A percentile compares a stretch with the other conserved stretches of the same genome.
phyloP scores from a whole-genome alignment of 2,797 vertebrate genomes.

The Serranus cabrilla region DNA sequence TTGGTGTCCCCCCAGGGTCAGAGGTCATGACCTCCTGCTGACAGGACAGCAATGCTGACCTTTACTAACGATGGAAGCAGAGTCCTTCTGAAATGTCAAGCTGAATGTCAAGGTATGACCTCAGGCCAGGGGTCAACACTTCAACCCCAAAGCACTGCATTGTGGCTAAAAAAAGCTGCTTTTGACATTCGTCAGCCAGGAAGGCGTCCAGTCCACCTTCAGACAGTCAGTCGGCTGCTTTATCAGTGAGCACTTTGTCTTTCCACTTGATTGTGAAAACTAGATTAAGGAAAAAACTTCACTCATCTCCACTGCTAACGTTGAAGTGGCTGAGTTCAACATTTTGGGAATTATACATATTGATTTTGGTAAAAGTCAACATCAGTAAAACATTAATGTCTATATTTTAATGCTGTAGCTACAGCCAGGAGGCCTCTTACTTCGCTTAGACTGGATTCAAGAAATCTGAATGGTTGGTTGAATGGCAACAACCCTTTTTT shows the following conservation, averaged over 20 bases:
- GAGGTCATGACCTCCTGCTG: slow-evolving; percentile 58
- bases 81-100: slow-evolving; percentile 79
- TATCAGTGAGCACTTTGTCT: background rate
- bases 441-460: no score
- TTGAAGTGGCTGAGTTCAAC: background rate
- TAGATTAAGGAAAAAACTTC: background rate
- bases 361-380: no score
- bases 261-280: slow-evolving; percentile 5
- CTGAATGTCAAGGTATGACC: slow-evolving; percentile 78
- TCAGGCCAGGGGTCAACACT: slow-evolving; percentile 42
- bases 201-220: slow-evolving; percentile 6
- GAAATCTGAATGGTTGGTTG: no score
- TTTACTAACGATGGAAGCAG: slow-evolving; percentile 58
- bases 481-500: no score
- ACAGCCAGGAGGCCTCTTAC: no score
- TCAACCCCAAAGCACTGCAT: slow-evolving; percentile 25
- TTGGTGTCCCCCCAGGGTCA: slow-evolving; percentile 40
- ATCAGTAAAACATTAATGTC: no score
- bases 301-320: background rate
- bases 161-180: slow-evolving; percentile 51
- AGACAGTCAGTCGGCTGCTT: slow-evolving; percentile 6
- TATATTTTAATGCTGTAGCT: no score
- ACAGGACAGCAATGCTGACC: slow-evolving; percentile 73
- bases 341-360: background rate
- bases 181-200: slow-evolving; percentile 43